These are phyloP conservation scores for Odontamblyopus rebecca DNA, from an alignment of 2,797 vertebrate species.

Conservation along the genomic window DNA sequence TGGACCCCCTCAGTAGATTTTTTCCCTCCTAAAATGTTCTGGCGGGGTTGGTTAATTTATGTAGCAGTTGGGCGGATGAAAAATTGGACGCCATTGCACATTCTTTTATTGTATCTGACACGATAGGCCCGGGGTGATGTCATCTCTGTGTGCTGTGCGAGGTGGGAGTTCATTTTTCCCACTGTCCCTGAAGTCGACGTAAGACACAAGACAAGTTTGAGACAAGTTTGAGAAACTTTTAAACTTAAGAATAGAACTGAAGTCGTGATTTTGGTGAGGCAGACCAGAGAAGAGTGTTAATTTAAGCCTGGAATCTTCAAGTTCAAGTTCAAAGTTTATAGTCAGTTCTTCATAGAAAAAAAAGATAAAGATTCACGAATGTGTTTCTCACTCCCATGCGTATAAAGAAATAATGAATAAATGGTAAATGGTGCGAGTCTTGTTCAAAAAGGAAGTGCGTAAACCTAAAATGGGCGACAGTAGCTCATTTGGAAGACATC, in stretches of 20 bases:
- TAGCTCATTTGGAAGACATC: too few species aligned
- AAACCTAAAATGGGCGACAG: too few species aligned
- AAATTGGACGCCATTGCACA: conserved; percentile 46
- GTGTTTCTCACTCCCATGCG: too few species aligned
- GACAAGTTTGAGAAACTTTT: conserved; percentile 44
- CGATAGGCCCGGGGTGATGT: conserved; percentile 72
- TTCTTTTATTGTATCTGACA: conserved; percentile 68
- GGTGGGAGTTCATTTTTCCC: conserved; percentile 61
- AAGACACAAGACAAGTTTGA: conserved; percentile 26
- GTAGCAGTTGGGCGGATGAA: conserved; percentile 54
- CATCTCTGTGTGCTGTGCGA: conserved; percentile 40
- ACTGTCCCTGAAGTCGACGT: conserved; percentile 32
- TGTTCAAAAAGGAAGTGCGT: too few species aligned
- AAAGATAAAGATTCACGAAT: too few species aligned
- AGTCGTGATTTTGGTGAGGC: neutral
- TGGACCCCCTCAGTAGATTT: conserved; percentile 11
- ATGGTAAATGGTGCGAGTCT: too few species aligned
- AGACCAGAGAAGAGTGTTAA: neutral
- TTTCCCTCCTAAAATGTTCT: conserved; percentile 27
- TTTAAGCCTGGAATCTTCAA: neutral
- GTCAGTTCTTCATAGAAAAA: too few species aligned
- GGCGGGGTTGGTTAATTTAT: conserved; percentile 63
- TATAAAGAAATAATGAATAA: too few species aligned
- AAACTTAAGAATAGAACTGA: conserved; percentile 2
- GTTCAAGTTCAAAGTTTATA: too few species aligned